Percentiles rank a stretch among this genome's conserved stretches.
Evolutionary conservation across 2,113 vertebrate species (phyloP).

Genomic region (Podilymbus podiceps): DNA sequence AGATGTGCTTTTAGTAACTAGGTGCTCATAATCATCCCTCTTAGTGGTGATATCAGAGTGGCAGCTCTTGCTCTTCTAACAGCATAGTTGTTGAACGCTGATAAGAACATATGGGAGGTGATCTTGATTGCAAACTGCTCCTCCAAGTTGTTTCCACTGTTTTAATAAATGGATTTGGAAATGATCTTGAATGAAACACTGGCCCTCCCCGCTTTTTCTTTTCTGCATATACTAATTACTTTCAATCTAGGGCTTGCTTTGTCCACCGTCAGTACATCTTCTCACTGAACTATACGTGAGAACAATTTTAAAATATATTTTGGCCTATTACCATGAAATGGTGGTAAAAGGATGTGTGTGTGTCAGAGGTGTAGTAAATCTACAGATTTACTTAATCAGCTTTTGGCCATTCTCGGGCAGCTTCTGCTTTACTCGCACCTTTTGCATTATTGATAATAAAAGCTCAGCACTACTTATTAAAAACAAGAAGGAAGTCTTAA

Average conservation of each 20-base stretch:
- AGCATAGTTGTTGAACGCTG: background rate
- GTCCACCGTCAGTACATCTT: background rate
- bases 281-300: background rate
- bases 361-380: background rate
- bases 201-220: background rate
- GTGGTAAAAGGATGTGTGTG: background rate
- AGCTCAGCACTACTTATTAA: background rate
- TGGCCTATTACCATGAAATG: background rate
- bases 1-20: background rate
- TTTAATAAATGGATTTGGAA: background rate
- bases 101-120: background rate
- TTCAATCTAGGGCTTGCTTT: background rate
- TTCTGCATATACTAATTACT: background rate
- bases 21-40: background rate
- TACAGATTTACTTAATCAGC: background rate
- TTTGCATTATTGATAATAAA: conserved; percentile 39
- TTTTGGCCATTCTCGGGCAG: background rate
- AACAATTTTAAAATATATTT: background rate
- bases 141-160: background rate
- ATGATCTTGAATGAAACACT: background rate
- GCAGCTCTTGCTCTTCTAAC: background rate
- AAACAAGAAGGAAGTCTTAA: background rate
- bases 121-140: background rate
- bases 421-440: background rate
- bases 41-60: background rate